Evolutionary conservation across 2,797 vertebrate genomes (phyloP).

Genomic region (Myotis pilosus): DNA sequence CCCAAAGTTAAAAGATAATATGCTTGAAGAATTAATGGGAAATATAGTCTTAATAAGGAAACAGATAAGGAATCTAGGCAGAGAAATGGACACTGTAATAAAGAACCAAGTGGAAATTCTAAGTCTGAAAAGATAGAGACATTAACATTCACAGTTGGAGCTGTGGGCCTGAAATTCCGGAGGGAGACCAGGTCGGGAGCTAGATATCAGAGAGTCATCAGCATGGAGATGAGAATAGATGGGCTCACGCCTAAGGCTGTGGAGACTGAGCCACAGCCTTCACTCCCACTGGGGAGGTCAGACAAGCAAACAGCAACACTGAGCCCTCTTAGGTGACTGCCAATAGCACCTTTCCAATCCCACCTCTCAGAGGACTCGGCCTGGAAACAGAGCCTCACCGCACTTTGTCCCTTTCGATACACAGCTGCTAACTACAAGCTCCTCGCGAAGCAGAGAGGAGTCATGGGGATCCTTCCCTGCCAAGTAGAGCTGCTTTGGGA

Average conservation of each 20-base stretch:
- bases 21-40: not conserved
- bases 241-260: not conserved
- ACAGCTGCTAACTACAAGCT: not conserved
- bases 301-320: no score
- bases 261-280: not conserved
- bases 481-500: not conserved
- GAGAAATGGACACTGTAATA: not conserved
- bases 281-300: not conserved
- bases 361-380: not conserved
- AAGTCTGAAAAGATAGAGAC: not conserved
- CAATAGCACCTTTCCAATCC: not conserved
- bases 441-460: not conserved
- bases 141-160: fast-evolving
- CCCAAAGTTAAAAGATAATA: not conserved
- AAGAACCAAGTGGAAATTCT: not conserved
- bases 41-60: not conserved
- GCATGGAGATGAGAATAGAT: not conserved
- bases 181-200: not conserved
- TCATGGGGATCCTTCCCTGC: not conserved
- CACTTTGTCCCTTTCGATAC: not conserved
- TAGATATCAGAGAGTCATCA: not conserved
- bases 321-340: not conserved
- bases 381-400: not conserved
- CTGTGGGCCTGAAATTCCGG: not conserved
- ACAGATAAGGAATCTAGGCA: not conserved